phyloP scores from a whole-genome alignment of 2,113 vertebrate genomes.

The Circaetus gallicus region DNA sequence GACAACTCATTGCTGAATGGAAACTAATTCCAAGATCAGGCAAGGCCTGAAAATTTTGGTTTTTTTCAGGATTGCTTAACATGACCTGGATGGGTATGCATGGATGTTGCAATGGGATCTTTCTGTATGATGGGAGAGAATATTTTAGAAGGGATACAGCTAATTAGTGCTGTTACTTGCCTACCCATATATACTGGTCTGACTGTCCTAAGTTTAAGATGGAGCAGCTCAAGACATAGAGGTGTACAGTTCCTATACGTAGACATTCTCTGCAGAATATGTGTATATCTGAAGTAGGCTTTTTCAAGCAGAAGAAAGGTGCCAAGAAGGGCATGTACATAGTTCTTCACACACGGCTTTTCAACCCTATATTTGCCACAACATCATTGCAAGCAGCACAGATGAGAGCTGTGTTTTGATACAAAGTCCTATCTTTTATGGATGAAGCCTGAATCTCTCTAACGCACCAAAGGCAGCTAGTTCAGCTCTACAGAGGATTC shows the following conservation, averaged over 20 bases:
- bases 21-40: background rate
- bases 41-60: background rate
- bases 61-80: background rate
- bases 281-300: background rate
- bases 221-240: background rate
- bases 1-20: background rate
- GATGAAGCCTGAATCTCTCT: background rate
- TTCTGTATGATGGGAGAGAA: background rate
- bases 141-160: background rate
- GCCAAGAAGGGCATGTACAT: background rate
- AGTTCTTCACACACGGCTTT: background rate
- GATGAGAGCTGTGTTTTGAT: background rate
- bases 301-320: background rate
- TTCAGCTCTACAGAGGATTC: background rate
- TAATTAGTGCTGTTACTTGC: background rate
- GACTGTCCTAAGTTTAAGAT: background rate
- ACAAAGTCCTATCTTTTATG: background rate
- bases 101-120: background rate
- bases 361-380: background rate
- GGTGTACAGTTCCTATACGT: background rate
- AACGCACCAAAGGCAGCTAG: background rate
- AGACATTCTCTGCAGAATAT: background rate
- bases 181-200: background rate
- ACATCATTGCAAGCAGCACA: background rate
- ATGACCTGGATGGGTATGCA: background rate